A percentile compares a stretch with the other conserved stretches of the same genome.
Conservation (phyloP, 2,888 invertebrate species). For the Nomada goodeniana region DNA sequence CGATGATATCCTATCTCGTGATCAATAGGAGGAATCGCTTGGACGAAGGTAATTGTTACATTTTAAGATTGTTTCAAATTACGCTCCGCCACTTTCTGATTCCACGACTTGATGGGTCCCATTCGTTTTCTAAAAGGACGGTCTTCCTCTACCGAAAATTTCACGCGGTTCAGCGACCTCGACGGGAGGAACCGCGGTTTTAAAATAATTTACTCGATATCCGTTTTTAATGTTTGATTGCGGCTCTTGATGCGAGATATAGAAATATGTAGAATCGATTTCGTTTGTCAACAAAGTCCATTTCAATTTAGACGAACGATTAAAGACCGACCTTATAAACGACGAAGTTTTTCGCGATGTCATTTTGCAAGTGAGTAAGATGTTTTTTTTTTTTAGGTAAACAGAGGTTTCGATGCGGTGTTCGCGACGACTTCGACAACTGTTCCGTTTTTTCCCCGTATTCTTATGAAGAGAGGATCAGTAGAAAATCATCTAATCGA, state of each 20-base stretch:
- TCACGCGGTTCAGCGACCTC: background rate
- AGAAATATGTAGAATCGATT: constrained; percentile 7
- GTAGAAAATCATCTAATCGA: constrained; percentile 50
- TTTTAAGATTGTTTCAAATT: background rate
- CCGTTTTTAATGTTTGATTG: background rate
- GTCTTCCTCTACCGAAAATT: background rate
- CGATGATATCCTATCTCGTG: constrained; percentile 2
- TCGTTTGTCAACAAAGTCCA: background rate
- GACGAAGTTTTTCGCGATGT: background rate
- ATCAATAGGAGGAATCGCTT: background rate
- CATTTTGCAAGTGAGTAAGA: too few species aligned
- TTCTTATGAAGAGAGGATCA: constrained; percentile 33
- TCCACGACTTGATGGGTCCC: background rate
- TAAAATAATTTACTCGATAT: background rate
- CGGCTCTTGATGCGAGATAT: background rate
- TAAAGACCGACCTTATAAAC: background rate
- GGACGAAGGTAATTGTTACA: constrained; percentile 2
- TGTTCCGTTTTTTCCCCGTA: constrained; percentile 11
- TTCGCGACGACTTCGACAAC: constrained; percentile 22
- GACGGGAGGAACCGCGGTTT: background rate
- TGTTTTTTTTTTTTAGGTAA: background rate
- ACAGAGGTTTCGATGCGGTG: constrained; percentile 14
- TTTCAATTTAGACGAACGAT: background rate
- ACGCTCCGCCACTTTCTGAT: background rate
- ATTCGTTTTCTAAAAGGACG: background rate